Evolutionary conservation across 1,140 invertebrate genomes (phyloP).

Genomic region (Zaprionus taronus): DNA sequence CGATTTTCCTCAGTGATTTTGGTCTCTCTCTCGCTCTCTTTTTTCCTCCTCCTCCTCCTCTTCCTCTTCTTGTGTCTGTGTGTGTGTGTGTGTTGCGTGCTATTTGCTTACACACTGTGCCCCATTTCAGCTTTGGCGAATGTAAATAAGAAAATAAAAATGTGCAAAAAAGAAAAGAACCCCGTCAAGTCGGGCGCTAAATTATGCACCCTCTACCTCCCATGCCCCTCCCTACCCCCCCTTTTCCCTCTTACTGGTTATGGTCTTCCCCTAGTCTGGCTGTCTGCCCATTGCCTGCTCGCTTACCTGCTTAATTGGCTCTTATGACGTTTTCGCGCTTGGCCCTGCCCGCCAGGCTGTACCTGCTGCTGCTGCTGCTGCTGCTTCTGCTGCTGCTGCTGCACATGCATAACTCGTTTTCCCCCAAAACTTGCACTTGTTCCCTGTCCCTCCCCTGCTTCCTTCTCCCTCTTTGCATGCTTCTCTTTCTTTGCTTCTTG

Average conservation of each 20-base stretch:
- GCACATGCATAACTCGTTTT: slow-evolving; percentile 47
- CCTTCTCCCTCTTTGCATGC: slow-evolving; percentile 28
- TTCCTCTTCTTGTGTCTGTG: no score
- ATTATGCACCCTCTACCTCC: slow-evolving; percentile 45
- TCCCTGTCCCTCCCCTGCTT: slow-evolving; percentile 8
- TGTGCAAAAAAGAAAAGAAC: not conserved
- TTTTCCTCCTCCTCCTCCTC: not conserved
- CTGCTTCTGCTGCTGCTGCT: not conserved
- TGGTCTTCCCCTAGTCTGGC: slow-evolving; percentile 33
- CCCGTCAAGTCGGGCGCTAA: slow-evolving; percentile 40
- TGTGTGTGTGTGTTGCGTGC: slow-evolving; percentile 52
- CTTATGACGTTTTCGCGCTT: slow-evolving; percentile 82
- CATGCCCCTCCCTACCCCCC: not conserved
- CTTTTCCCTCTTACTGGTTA: slow-evolving; percentile 3
- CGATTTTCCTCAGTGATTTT: slow-evolving; percentile 71
- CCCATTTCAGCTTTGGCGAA: slow-evolving; percentile 37
- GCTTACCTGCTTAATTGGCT: slow-evolving; percentile 82
- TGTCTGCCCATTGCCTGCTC: slow-evolving; percentile 29
- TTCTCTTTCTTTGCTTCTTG: slow-evolving; percentile 30
- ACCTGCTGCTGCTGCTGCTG: not conserved
- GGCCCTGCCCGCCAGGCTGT: slow-evolving; percentile 33
- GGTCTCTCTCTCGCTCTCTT: slow-evolving; percentile 18
- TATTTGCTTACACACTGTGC: slow-evolving; percentile 57
- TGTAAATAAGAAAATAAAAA: slow-evolving; percentile 53
- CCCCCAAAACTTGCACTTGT: slow-evolving; percentile 50